Conservation (phyloP, 2,797 vertebrate species). For the Hipposideros larvatus region DNA sequence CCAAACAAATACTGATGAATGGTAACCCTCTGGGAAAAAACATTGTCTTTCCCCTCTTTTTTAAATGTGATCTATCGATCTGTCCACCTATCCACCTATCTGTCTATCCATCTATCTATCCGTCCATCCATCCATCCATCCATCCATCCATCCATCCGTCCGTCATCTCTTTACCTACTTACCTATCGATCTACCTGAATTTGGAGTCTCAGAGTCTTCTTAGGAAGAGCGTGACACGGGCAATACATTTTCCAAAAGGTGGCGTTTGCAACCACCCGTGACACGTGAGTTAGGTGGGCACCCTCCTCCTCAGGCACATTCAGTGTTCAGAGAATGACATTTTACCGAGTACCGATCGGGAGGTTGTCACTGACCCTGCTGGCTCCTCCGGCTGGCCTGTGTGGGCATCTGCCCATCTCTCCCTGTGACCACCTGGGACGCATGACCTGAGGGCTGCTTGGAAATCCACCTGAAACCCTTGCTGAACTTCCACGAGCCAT, state of each 20-base stretch:
- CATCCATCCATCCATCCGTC: too few species aligned
- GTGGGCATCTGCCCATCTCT: rapidly evolving
- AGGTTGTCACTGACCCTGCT: rapidly evolving
- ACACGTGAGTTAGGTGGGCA: not conserved
- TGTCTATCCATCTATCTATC: too few species aligned
- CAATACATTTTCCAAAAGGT: not conserved
- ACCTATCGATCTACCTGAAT: not conserved
- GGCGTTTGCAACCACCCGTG: not conserved
- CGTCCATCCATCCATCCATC: too few species aligned
- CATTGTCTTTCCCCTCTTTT: not conserved
- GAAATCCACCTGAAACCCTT: not conserved
- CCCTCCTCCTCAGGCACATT: not conserved
- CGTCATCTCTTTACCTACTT: not conserved
- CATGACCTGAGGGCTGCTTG: not conserved
- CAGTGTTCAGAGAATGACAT: not conserved
- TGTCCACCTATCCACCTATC: not conserved
- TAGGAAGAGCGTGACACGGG: not conserved
- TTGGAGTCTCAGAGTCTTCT: not conserved
- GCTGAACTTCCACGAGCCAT: not conserved
- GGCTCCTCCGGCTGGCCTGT: rapidly evolving
- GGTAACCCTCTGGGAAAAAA: conserved; percentile 57
- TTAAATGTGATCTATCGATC: not conserved
- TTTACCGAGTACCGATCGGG: too few species aligned
- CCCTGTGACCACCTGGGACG: rapidly evolving
- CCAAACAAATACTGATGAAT: conserved; percentile 62